Conservation (phyloP, 2,888 invertebrate genomes). For the Thereva nobilitata region DNA sequence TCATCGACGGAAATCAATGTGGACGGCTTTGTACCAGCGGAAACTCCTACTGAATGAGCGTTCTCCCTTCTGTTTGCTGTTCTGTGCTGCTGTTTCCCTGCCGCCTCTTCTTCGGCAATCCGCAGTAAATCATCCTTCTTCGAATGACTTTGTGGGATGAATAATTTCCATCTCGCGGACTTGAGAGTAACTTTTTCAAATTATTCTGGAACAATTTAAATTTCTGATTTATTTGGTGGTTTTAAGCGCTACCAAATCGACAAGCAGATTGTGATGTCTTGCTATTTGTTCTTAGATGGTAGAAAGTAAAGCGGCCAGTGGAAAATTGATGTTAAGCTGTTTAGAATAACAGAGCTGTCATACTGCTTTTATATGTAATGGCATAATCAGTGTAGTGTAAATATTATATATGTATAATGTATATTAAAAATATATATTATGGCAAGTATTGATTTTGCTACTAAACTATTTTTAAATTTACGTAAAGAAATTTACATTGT, state of each 20-base stretch:
- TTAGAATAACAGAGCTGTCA: no score
- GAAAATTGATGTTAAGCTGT: no score
- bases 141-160: constrained; percentile 45
- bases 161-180: constrained; percentile 40
- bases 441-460: no score
- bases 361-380: no score
- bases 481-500: no score
- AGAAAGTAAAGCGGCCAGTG: no score
- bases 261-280: constrained; percentile 28
- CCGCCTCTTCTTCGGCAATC: constrained; percentile 11
- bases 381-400: no score
- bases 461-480: no score
- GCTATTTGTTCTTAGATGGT: no score
- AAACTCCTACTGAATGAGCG: constrained; percentile 44
- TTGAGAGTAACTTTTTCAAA: constrained; percentile 19
- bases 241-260: constrained; percentile 26
- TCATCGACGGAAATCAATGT: constrained; percentile 49
- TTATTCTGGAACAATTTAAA: constrained; percentile 30
- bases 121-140: constrained; percentile 44
- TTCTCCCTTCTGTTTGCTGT: constrained; percentile 28
- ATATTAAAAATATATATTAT: no score
- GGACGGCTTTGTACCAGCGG: constrained; percentile 37
- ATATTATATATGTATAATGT: no score
- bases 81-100: constrained; percentile 21
- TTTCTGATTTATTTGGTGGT: constrained; percentile 27